These are phyloP conservation scores for Loriculus beryllinus DNA, from an alignment of 2,797 vertebrate genomes.

Conservation along the genomic window DNA sequence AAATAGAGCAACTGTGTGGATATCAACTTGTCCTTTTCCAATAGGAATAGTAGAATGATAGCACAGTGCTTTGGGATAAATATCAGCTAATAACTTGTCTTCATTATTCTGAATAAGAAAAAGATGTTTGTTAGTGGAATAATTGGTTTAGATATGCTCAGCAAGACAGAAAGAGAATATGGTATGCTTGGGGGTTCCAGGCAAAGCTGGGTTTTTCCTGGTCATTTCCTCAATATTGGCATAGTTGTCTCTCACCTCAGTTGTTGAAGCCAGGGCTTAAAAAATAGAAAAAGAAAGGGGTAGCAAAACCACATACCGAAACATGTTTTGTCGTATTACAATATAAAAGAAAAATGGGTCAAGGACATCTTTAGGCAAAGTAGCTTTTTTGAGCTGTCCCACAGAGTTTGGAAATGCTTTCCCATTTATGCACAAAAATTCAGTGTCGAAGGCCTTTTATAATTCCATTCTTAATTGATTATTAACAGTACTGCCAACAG, in stretches of 20 bases:
- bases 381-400: not conserved
- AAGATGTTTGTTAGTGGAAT: not conserved
- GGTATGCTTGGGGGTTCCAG: not conserved
- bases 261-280: not conserved
- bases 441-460: not conserved
- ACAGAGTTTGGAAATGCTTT: not conserved
- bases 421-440: conserved; percentile 33
- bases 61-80: not conserved
- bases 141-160: not conserved
- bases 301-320: not conserved
- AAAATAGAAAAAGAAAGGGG: not conserved
- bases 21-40: not conserved
- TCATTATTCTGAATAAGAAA: not conserved
- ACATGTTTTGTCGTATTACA: not conserved
- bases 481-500: not conserved
- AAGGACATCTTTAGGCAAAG: not conserved
- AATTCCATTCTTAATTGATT: conserved; percentile 25
- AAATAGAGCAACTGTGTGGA: not conserved
- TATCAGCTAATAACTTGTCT: not conserved
- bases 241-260: not conserved
- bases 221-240: not conserved
- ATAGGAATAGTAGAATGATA: not conserved
- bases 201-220: not conserved
- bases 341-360: not conserved
- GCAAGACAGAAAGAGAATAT: accelerated